Evolutionary conservation across 37 sponge, comb jelly and placozoan genomes (phyloP).

Genomic region (Halisarca cf. caerulea): DNA sequence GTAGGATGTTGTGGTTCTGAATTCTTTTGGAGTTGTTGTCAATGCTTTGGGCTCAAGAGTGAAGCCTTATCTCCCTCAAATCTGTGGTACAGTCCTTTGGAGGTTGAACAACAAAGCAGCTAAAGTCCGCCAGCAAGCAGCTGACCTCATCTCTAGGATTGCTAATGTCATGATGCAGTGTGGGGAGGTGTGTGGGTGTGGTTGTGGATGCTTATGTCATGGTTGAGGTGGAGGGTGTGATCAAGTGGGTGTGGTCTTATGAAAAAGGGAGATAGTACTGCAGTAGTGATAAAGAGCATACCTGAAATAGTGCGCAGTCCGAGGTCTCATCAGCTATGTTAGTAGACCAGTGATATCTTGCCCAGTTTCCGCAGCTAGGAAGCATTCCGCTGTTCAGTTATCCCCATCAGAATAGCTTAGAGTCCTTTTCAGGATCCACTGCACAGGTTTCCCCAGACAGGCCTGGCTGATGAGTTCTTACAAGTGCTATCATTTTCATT

Average conservation of each 20-base stretch:
- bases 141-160: slow-evolving; percentile 95
- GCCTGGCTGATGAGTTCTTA: background rate
- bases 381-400: slow-evolving; percentile 2
- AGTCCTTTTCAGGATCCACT: background rate
- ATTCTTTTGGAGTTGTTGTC: slow-evolving; percentile 96
- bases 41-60: slow-evolving; percentile 91
- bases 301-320: too few relatives aligned
- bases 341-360: too few relatives aligned
- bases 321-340: too few relatives aligned
- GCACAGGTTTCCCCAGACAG: background rate
- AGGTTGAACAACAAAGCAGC: slow-evolving; percentile 97
- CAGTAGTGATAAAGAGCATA: too few relatives aligned
- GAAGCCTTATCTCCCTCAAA: slow-evolving; percentile 98
- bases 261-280: too few relatives aligned
- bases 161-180: slow-evolving; percentile 92
- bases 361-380: too few relatives aligned
- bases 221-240: background rate
- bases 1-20: slow-evolving; percentile 95
- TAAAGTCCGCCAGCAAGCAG: slow-evolving; percentile 97
- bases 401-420: background rate
- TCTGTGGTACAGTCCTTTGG: slow-evolving; percentile 98
- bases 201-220: background rate
- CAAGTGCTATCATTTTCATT: slow-evolving; percentile 23
- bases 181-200: slow-evolving; percentile 62
- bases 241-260: background rate